Evolutionary conservation across 2,888 invertebrate species (phyloP).

Genomic region (Andrena praecox): DNA sequence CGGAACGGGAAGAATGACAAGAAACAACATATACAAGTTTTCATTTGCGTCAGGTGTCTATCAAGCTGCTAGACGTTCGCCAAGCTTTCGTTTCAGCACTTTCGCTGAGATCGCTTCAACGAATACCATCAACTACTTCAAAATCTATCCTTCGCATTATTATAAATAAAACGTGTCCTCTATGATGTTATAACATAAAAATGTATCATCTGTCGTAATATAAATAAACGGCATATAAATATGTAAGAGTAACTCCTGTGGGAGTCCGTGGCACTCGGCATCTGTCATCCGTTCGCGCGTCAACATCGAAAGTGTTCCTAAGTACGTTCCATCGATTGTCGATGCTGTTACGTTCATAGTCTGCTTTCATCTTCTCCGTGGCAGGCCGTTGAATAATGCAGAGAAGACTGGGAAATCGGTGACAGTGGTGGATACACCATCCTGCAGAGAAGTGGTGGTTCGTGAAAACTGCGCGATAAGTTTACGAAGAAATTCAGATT

Average conservation of each 20-base stretch:
- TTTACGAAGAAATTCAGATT: slow-evolving; percentile 93
- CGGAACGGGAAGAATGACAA: slow-evolving; percentile 85
- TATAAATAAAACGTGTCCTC: too few relatives aligned
- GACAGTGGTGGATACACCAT: slow-evolving; percentile 89
- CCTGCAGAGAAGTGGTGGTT: slow-evolving; percentile 90
- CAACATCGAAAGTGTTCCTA: too few relatives aligned
- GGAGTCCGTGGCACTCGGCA: too few relatives aligned
- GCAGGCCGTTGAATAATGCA: slow-evolving; percentile 91
- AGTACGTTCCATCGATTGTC: not conserved
- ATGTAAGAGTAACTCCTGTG: too few relatives aligned
- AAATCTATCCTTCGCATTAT: too few relatives aligned
- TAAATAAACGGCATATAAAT: too few relatives aligned
- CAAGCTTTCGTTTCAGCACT: not conserved
- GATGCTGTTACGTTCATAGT: not conserved
- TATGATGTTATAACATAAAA: too few relatives aligned
- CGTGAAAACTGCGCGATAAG: slow-evolving; percentile 86
- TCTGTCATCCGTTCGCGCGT: too few relatives aligned
- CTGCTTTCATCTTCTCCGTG: slow-evolving; percentile 64
- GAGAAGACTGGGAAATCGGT: slow-evolving; percentile 90
- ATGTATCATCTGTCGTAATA: too few relatives aligned
- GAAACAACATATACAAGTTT: slow-evolving; percentile 95
- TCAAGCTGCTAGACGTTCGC: not conserved
- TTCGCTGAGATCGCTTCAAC: too few relatives aligned
- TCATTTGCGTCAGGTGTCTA: slow-evolving; percentile 90
- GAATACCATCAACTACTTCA: too few relatives aligned